Base-by-base conservation (phyloP, 2,113 vertebrate species). In the Mionectes macconnelli region DNA sequence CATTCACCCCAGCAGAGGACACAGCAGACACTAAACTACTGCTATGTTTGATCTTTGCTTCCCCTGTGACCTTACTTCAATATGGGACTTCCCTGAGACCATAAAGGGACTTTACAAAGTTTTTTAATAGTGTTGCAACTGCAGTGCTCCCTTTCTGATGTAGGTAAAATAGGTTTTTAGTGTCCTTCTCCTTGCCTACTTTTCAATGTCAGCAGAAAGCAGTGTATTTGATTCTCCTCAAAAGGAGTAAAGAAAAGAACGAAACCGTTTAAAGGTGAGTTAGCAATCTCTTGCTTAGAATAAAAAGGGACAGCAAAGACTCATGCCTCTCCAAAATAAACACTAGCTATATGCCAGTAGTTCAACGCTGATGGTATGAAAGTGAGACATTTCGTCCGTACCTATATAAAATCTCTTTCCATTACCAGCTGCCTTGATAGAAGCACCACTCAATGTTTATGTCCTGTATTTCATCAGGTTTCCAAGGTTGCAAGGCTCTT, bases 381-480 rank as follows among this genome's bases (percentile, higher is more conserved):
- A 92, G 67, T n/a, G 56, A 87, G 57, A 62, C 15, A 82, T 82
- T 85, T 90, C 59, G 80, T 85, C 85, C 85, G 53, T 45, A 87
- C 69, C 56, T 50, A 2, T 28, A 84, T 45, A 79, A 92, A 89
- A 92, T 82, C n/a, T 87, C 33, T 81, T 94, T 92, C 79, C 37
- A 78, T 84, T 63, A 72, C 40, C 28, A 91, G 35, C 22, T 72
- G n/a, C 57, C 90, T 91, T 49, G 57, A 90, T 89, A 44, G 10
- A 78, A 91, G 67, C 70, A 93, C 35, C 27, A 76, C 50, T 90
- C 37, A 47, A 27, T 70, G 30, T 87, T 88, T 94, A 82, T 64
- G 79, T 31, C 28, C 66, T 91, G 45, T 42, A 89, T 93, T 96
- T 92, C 76, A 89, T 92, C 52, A 60, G 35, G 28, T 82, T 84